Conservation (phyloP, 2,113 vertebrate genomes). For the Xenus cinereus region DNA sequence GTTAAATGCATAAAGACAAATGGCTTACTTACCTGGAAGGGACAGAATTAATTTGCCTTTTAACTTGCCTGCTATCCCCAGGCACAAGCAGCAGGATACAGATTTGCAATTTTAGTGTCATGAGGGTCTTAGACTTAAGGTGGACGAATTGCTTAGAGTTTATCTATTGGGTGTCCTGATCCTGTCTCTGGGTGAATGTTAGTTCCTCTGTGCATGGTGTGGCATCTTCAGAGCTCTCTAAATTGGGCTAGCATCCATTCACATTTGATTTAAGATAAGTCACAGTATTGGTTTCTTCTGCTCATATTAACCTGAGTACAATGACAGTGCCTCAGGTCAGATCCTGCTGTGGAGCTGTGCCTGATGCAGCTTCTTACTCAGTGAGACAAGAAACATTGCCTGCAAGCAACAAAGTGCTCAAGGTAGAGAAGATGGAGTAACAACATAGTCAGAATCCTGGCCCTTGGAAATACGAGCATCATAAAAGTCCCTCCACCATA, state of each 20-base stretch:
- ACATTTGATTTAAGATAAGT: not conserved
- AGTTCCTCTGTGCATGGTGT: not conserved
- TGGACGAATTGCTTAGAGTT: not conserved
- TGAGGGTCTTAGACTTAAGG: not conserved
- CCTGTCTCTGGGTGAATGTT: not conserved
- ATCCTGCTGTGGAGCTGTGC: not conserved
- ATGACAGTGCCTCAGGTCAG: not conserved
- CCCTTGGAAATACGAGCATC: not conserved
- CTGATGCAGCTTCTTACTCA: not conserved
- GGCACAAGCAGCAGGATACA: not conserved
- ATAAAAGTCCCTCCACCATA: not conserved
- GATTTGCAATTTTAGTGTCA: not conserved
- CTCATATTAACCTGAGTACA: not conserved
- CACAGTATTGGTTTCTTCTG: not conserved
- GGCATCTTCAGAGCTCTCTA: not conserved
- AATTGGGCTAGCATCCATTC: not conserved
- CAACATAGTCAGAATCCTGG: not conserved
- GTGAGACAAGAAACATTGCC: not conserved
- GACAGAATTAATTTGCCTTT: slow-evolving; percentile 8
- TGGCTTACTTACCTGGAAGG: not conserved
- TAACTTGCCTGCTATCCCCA: not conserved
- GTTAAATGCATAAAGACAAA: slow-evolving; percentile 7
- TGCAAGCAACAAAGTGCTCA: not conserved
- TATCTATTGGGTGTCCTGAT: not conserved
- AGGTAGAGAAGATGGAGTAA: not conserved